Percentiles rank a stretch among this genome's conserved stretches.
These are phyloP conservation scores for Cacatua alba DNA, from an alignment of 2,113 vertebrate species.

Conservation along the genomic window DNA sequence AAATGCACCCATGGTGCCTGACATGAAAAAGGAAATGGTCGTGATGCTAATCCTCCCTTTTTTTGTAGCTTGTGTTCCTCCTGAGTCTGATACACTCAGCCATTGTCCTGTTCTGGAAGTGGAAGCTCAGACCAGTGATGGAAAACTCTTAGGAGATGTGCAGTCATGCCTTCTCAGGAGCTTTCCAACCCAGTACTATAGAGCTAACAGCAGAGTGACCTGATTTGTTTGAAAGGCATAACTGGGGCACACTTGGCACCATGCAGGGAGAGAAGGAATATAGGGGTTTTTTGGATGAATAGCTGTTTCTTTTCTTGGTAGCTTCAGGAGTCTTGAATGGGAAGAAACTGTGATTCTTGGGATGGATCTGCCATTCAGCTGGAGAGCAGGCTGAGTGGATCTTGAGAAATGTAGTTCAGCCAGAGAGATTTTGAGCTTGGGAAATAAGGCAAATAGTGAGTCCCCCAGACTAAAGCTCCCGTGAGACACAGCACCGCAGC, in stretches of 20 bases:
- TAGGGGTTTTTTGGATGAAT: background rate
- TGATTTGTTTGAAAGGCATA: conserved; percentile 22
- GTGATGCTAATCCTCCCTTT: background rate
- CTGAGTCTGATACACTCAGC: background rate
- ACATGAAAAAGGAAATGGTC: background rate
- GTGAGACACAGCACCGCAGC: background rate
- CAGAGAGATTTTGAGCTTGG: background rate
- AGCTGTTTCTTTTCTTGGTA: background rate
- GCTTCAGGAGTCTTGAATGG: background rate
- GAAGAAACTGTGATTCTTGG: background rate
- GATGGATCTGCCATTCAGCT: background rate
- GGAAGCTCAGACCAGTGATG: background rate
- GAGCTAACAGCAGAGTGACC: background rate
- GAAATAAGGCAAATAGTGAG: background rate
- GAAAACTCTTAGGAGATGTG: background rate
- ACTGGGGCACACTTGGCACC: background rate
- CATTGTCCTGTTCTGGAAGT: background rate
- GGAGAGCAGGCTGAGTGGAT: background rate
- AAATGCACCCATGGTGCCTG: background rate
- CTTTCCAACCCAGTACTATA: background rate
- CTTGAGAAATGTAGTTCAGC: background rate
- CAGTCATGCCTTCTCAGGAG: background rate
- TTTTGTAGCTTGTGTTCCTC: background rate
- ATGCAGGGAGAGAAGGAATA: background rate
- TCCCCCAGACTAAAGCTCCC: background rate